A percentile compares a stretch with the other conserved stretches of the same genome.
These are phyloP conservation scores for Penaeus monodon DNA, from an alignment of 2,888 invertebrate genomes.

Conservation along the genomic window DNA sequence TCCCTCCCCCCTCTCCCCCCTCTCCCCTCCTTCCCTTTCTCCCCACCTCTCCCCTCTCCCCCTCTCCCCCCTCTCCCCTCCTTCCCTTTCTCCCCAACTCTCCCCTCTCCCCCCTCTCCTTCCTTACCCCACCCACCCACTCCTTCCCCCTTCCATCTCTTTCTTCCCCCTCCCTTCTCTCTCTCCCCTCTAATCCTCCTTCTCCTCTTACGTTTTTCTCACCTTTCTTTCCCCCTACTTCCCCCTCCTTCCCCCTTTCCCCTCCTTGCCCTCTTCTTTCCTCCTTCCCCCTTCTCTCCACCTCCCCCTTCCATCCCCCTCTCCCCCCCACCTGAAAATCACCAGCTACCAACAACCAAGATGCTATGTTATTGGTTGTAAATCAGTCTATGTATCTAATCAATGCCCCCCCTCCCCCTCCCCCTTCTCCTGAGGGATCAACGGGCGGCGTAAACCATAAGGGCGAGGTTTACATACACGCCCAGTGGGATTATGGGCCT, in stretches of 20 bases:
- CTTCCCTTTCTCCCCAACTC: neutral
- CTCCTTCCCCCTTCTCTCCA: no score
- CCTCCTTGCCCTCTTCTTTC: no score
- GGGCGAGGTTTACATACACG: no score
- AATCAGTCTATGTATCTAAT: slow-evolving; percentile 38
- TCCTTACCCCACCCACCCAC: neutral
- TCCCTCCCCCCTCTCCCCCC: neutral
- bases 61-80: neutral
- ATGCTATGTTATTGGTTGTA: slow-evolving; percentile 29
- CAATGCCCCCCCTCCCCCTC: neutral
- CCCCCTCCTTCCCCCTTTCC: no score
- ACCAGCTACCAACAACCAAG: slow-evolving; percentile 32
- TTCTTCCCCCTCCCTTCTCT: no score
- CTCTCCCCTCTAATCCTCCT: no score
- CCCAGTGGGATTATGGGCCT: no score
- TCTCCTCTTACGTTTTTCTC: no score
- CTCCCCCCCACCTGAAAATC: slow-evolving; percentile 28
- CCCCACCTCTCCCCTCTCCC: neutral
- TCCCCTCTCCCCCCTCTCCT: neutral
- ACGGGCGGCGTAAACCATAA: no score
- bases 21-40: neutral
- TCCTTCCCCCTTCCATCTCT: neutral
- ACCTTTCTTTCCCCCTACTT: no score
- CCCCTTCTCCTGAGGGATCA: no score
- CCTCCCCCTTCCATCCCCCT: slow-evolving; percentile 27